These are phyloP conservation scores for Lissocephala sabroskyi DNA, from an alignment of 2,888 invertebrate species.

Conservation along the genomic window DNA sequence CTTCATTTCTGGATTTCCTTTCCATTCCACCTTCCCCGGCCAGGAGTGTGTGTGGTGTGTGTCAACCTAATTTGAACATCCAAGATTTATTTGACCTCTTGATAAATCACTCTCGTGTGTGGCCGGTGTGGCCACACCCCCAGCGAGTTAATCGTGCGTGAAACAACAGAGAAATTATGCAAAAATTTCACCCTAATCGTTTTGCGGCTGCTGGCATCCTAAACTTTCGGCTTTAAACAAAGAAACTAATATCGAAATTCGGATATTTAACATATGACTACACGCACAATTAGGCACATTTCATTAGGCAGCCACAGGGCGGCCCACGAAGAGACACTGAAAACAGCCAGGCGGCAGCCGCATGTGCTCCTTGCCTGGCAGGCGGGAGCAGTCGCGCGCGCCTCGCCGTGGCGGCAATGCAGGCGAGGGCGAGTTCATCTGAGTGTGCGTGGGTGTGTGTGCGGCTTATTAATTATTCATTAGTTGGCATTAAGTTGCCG, in stretches of 20 bases:
- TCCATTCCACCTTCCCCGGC: slow-evolving; percentile 13
- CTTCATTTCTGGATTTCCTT: slow-evolving; percentile 21
- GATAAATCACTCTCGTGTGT: slow-evolving; percentile 60
- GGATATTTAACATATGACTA: slow-evolving; percentile 62
- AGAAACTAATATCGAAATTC: slow-evolving; percentile 59
- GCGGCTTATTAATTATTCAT: slow-evolving; percentile 67
- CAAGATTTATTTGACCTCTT: slow-evolving; percentile 68
- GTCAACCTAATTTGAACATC: slow-evolving; percentile 29
- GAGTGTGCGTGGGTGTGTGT: slow-evolving; percentile 6
- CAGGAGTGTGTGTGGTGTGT: too few relatives aligned
- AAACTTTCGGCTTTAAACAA: slow-evolving; percentile 14
- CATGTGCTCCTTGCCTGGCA: not conserved
- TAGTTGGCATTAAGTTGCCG: slow-evolving; percentile 59
- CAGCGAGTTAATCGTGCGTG: slow-evolving; percentile 52
- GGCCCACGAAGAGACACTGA: not conserved
- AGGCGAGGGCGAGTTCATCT: slow-evolving; percentile 8
- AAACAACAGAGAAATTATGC: slow-evolving; percentile 66
- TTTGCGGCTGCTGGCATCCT: slow-evolving; percentile 37
- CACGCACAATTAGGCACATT: slow-evolving; percentile 60
- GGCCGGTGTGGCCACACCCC: slow-evolving; percentile 3
- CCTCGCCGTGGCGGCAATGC: slow-evolving; percentile 13
- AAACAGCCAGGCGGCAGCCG: not conserved
- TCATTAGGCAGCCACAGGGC: slow-evolving; percentile 43
- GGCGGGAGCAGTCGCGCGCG: slow-evolving; percentile 30
- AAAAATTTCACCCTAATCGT: too few relatives aligned